Base-by-base conservation (phyloP, 30 jellyfish, hydroid and myxozoan species). In the Hydractinia echinata region DNA sequence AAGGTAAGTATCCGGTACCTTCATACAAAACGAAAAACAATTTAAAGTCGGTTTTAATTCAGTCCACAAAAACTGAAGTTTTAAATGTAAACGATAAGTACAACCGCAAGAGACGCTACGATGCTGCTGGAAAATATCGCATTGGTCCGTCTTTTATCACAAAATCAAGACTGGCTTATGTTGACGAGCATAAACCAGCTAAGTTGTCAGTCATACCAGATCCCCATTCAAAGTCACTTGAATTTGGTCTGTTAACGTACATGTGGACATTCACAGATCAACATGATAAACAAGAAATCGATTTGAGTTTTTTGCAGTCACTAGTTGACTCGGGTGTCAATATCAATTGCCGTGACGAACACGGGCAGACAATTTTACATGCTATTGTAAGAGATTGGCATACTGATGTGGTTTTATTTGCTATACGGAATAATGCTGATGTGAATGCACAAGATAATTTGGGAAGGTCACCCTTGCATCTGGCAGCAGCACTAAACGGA, bases 361-460 rank as follows among this genome's bases (percentile, higher is more conserved):
- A 80, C 51, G 83, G 87, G 5, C 87, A 80, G 16, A 80, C 87
- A 10, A 66, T 66, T 4, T 66, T 80, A 21, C 87, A 80, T 21
- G 87, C 87, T 51, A 80, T 80, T 51, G 87, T 80, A 10, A 18
- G 87, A 61, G 87, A 80, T 64, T 80, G 87, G 87, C 87, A 80
- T 51, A 62, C 80, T 15, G 87, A 80, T 5, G 87, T 80, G 49
- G 87, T 69, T 10, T 66, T 66, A 53, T 80, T 80, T 80, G 81
- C 70, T 10, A 66, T 80, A 21, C 87, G 82, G 10, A 80, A 80
- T 67, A 80, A 80, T 52, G 82, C 79, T 30, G 83, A 80, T 49
- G 87, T 80, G 53, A 80, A 80, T 49, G 81, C 67, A 15, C 71
- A 62, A 61, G 87, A 80, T 50, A 80, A 80, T 61, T 39, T 8